phyloP scores from a whole-genome alignment of 2,888 invertebrate genomes.

The Erebia palarica region DNA sequence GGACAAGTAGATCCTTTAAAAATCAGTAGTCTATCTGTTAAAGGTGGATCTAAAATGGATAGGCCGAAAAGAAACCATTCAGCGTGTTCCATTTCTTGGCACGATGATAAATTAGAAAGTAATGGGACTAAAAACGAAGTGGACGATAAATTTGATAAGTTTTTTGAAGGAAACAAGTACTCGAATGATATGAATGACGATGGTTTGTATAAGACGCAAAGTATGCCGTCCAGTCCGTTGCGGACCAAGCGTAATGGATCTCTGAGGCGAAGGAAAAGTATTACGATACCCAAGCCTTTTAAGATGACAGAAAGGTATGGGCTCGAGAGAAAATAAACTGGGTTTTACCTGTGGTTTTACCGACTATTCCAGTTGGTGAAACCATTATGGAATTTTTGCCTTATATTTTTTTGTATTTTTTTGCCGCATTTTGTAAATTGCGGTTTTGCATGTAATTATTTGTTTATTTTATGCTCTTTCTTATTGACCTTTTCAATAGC shows the following conservation, averaged over 20 bases:
- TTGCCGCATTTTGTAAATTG: neutral
- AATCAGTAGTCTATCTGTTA: constrained; percentile 48
- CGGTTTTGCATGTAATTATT: too few species aligned
- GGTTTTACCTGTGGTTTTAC: constrained; percentile 24
- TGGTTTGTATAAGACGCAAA: constrained; percentile 74
- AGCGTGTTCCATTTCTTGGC: constrained; percentile 77
- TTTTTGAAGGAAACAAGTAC: constrained; percentile 61
- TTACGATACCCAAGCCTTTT: constrained; percentile 86
- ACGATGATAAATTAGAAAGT: constrained; percentile 61
- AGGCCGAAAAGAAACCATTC: constrained; percentile 70
- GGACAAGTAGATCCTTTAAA: constrained; percentile 50
- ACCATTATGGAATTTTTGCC: constrained; percentile 18
- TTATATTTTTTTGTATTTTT: constrained; percentile 12
- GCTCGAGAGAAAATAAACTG: constrained; percentile 11
- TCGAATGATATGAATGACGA: constrained; percentile 46
- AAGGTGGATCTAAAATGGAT: constrained; percentile 50
- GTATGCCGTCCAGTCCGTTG: constrained; percentile 83
- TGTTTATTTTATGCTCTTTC: too few species aligned
- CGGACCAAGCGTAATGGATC: constrained; percentile 62
- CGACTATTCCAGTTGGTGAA: constrained; percentile 10
- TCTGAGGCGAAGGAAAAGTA: constrained; percentile 52
- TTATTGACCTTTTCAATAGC: too few species aligned
- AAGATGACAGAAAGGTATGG: constrained; percentile 86
- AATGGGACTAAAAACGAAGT: constrained; percentile 54
- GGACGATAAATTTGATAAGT: constrained; percentile 69